Base-by-base conservation (phyloP, 1,140 invertebrate species). In the Atta colombica region DNA sequence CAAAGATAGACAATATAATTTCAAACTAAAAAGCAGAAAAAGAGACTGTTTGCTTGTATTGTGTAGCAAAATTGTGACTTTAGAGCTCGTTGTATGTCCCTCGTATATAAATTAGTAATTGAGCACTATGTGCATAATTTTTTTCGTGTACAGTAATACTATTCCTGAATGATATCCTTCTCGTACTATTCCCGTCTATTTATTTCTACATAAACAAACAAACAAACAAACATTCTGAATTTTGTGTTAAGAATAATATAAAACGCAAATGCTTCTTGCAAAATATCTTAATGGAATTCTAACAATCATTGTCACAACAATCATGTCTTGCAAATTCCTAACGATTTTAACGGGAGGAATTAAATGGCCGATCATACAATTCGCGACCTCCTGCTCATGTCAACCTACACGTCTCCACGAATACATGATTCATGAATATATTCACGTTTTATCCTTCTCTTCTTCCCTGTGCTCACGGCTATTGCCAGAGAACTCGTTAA, bases 131-230 rank as follows among this genome's bases (percentile, higher is more conserved):
- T 72, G 16, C 16, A 35, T n/a, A 18, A 55, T 75, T 31, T 18
- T 18, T 21, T 5, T 39, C 35, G 49, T 71, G 16, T 71, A n/a
- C 10, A 31, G 6, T 58, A 81, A 72, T 49, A 31, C 14, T 82
- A 82, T 82, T 82, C 80, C 68, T 82, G 80, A 74, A 55, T 74
- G 14, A 60, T 49, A 72, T 3, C 39, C n/a, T 39, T 72, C 25
- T 69, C 31, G 3, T 49, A 28, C 35, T 21, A 21, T 21, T 21
- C 21, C 21, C 21, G 21, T 49, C 28, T 35, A 45, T 14, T 4
- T 74, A 6, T 45, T 31, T 69, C 18, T 69, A 45, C 16, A 69
- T 45, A 80, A 78, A 53, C 10, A 12, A 69, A n/a, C 61, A 4
- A 21, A 45, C 49, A 61, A 74, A 51, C 28, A 74, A 21, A 16